Evolutionary conservation across 1,140 invertebrate species (phyloP).

Genomic region (Linepithema humile): DNA sequence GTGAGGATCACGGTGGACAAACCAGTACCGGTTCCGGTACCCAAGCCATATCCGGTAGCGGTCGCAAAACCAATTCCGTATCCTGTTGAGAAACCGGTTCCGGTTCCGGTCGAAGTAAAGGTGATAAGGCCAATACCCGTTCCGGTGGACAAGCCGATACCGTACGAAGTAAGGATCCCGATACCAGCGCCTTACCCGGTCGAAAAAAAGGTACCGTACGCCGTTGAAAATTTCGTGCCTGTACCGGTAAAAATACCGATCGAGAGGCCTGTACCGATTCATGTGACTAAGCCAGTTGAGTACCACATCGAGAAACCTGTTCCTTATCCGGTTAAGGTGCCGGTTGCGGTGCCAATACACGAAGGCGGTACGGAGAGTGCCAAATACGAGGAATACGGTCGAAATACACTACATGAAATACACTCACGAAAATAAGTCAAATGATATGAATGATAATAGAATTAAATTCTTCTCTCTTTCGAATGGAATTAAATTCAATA

Average conservation of each 20-base stretch:
- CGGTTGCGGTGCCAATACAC: conserved; percentile 86
- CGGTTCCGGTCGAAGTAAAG: conserved; percentile 86
- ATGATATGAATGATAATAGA: background rate
- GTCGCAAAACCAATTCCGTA: conserved; percentile 79
- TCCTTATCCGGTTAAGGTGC: conserved; percentile 86
- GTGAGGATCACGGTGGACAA: conserved; percentile 80
- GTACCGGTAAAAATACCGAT: conserved; percentile 86
- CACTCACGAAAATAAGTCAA: background rate
- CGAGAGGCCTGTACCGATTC: conserved; percentile 85
- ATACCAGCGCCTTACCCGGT: conserved; percentile 87
- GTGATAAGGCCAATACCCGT: conserved; percentile 87
- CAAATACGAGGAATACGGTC: background rate
- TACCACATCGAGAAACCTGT: conserved; percentile 88
- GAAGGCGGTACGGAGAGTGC: background rate
- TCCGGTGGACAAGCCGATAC: conserved; percentile 83
- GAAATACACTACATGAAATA: too few relatives aligned
- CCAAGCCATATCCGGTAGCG: conserved; percentile 81
- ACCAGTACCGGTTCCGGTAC: conserved; percentile 88
- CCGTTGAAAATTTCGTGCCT: conserved; percentile 86
- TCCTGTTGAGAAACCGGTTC: conserved; percentile 86
- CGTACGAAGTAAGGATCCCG: conserved; percentile 87
- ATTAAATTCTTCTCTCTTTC: too few relatives aligned
- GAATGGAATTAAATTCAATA: too few relatives aligned
- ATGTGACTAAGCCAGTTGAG: conserved; percentile 84
- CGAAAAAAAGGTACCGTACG: conserved; percentile 86